Evolutionary conservation across 2,888 invertebrate species (phyloP).

Genomic region (Orchesella flavescens): DNA sequence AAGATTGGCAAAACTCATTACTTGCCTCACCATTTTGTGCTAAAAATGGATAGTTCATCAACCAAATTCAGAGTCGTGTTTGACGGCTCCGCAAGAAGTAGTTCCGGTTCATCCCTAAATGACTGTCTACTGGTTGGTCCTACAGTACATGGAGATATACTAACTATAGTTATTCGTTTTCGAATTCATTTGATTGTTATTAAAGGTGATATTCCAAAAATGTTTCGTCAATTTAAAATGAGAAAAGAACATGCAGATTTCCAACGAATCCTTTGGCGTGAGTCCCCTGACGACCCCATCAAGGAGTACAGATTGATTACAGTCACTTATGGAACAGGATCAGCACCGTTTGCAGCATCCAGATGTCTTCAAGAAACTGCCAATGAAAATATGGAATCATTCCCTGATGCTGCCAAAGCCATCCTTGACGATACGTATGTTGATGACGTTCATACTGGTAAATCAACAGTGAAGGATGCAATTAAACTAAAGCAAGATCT

Average conservation of each 20-base stretch:
- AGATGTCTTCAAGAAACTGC: slow-evolving; percentile 71
- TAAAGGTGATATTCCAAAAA: no score
- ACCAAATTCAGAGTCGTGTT: no score
- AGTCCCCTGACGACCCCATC: slow-evolving; percentile 66
- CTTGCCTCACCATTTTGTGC: no score
- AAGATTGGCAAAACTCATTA: no score
- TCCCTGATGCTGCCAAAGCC: slow-evolving; percentile 55
- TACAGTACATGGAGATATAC: slow-evolving; percentile 73
- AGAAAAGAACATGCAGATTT: slow-evolving; percentile 71
- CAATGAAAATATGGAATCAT: slow-evolving; percentile 62
- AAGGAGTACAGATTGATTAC: slow-evolving; percentile 66
- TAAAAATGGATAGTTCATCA: no score
- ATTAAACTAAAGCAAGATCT: not conserved
- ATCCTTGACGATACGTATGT: slow-evolving; percentile 72
- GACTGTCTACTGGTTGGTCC: no score
- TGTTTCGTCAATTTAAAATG: slow-evolving; percentile 72
- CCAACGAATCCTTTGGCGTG: no score
- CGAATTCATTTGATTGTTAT: slow-evolving; percentile 72
- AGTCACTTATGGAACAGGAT: no score
- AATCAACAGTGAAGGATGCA: not conserved
- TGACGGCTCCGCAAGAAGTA: slow-evolving; percentile 44
- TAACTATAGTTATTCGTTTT: slow-evolving; percentile 72
- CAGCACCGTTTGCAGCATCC: no score
- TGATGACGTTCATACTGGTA: slow-evolving; percentile 67
- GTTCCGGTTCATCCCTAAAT: slow-evolving; percentile 72